phyloP scores from a whole-genome alignment of 2,113 vertebrate species.

The Rhinichthys klamathensis region DNA sequence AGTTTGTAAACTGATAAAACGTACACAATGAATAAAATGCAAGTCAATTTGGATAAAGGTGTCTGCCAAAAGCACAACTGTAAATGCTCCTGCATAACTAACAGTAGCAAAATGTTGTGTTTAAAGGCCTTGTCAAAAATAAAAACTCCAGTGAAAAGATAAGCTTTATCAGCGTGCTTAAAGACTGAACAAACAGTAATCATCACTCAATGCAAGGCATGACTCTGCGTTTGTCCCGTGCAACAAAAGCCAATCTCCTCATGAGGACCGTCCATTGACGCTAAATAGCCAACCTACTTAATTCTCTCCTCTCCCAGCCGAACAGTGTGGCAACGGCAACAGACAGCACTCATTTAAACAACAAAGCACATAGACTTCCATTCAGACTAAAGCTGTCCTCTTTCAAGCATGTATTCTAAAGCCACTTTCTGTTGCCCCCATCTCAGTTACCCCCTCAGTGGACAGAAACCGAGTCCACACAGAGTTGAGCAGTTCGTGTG shows the following conservation, averaged over 20 bases:
- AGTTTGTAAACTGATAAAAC: neutral
- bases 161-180: slow-evolving; percentile 5
- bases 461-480: slow-evolving; percentile 86
- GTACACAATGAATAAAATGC: neutral
- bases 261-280: slow-evolving; percentile 86
- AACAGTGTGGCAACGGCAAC: slow-evolving; percentile 85
- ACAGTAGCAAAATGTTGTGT: neutral
- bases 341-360: slow-evolving; percentile 98
- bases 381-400: slow-evolving; percentile 97
- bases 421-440: slow-evolving; percentile 85
- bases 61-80: neutral
- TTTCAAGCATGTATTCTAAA: slow-evolving; percentile 87
- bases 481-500: slow-evolving; percentile 83
- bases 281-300: slow-evolving; percentile 91
- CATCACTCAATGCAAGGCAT: slow-evolving; percentile 36
- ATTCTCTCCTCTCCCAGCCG: slow-evolving; percentile 81
- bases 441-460: slow-evolving; percentile 85
- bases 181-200: slow-evolving; percentile 35
- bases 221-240: slow-evolving; percentile 49
- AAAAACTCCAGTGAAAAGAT: neutral
- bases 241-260: slow-evolving; percentile 86
- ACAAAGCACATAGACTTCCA: slow-evolving; percentile 94
- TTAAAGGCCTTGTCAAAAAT: neutral
- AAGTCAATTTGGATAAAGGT: neutral
- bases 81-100: neutral